Evolutionary conservation across 2,113 vertebrate genomes (phyloP), one percentile per base, ranked within the genome.

Genomic region (Pao palembangensis): DNA sequence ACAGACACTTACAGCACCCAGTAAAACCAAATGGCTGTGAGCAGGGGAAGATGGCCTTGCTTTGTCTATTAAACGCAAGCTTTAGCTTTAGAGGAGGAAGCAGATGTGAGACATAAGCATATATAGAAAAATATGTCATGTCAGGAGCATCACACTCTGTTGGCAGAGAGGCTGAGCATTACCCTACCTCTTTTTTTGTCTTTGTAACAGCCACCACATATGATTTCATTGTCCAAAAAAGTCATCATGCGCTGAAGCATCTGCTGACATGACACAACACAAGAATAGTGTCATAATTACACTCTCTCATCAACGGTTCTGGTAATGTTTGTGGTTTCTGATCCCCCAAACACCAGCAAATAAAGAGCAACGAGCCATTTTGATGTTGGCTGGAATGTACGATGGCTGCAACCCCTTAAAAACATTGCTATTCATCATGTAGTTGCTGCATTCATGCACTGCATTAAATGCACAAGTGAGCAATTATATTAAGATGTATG

Each of bases 81-180:
- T 48, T 52, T 42, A 41, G 58, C 68, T 53, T 55, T 23, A 54
- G 52, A 69, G 59, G 52, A 74, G 71, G 74, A 76, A 83, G 60
- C 83, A 85, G 78, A 76, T 84, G 85, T 75, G 58, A 55, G 67
- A 80, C 65, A 46, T 67, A 69, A 38, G 62, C 60, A 71, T 66
- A 67, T 76, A 73, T 55, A 74, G 25, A 59, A 60, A 72, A 84
- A 74, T 72, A 71, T 78, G 69, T 70, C 28, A 79, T 75, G 58
- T 78, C 64, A 67, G 55, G 56, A 53, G 67, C 71, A 66, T 65
- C 58, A 66, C 53, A 23, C 42, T 56, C 25, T 62, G 51, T 73
- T 76, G 67, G 73, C 71, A 69, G 55, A 5, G 49, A 46, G 46
- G 56, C 14, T 19, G 25, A 1, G n/a, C 21, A 71, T 61, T 75